These are phyloP conservation scores for Strix aluco DNA, from an alignment of 2,113 vertebrate species.

Conservation along the genomic window DNA sequence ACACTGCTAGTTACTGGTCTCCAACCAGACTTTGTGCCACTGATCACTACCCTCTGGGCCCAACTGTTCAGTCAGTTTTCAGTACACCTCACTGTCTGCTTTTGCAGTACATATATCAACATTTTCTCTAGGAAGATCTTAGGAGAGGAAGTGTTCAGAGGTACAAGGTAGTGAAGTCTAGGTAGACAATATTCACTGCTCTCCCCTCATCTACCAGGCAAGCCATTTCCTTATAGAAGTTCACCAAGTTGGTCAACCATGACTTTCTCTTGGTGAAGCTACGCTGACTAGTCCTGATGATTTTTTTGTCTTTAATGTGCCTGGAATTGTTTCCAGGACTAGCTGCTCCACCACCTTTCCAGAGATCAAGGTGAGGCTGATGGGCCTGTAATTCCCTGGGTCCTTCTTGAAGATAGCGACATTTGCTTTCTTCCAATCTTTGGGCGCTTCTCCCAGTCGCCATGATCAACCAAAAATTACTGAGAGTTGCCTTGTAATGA, in stretches of 20 bases:
- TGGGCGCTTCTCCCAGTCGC: background rate
- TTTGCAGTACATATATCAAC: background rate
- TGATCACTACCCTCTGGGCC: background rate
- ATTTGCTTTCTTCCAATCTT: background rate
- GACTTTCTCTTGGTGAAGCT: background rate
- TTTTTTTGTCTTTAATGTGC: background rate
- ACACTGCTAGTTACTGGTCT: background rate
- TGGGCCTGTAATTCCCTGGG: background rate
- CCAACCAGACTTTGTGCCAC: background rate
- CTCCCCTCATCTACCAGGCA: background rate
- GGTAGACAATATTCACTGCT: background rate
- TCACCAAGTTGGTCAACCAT: background rate
- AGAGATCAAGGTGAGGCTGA: background rate
- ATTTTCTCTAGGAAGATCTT: background rate
- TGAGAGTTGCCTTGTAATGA: background rate
- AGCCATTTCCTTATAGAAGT: background rate
- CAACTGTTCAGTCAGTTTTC: fast-evolving
- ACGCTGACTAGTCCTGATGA: background rate
- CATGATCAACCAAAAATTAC: background rate
- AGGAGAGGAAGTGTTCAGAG: background rate
- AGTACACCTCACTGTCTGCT: background rate
- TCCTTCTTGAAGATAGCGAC: background rate
- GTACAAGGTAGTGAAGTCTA: background rate
- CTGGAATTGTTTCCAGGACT: background rate
- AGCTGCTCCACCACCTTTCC: background rate